Evolutionary conservation across 1,140 invertebrate species (phyloP), one percentile per base, ranked within the genome.

Genomic region (Forficula auricularia): DNA sequence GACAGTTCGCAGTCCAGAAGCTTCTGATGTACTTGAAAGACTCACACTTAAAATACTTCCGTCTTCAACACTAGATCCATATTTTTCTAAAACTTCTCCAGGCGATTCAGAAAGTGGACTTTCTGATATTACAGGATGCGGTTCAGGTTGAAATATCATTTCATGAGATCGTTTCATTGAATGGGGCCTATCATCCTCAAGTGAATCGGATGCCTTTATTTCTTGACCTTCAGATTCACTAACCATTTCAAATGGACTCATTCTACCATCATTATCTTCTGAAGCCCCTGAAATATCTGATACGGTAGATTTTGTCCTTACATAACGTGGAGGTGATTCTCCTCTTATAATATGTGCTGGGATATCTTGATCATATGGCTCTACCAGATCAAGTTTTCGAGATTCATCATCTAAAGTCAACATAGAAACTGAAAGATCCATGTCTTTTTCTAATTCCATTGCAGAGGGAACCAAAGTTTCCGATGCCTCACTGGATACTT

Each of bases 381-480:
- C 68, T 53, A 65, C 60, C 43, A 65, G 52, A 33, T 56, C 43
- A 27, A 40, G 41, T 42, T 40, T 35, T 39, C 38, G 36, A 16
- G 22, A 27, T 6, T 27, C 22, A 27, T 27, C 22, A 3, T 58
- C 55, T 20, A 48, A 35, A 20, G 52, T 48, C 14, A 48, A 49
- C 16, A 44, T 52, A 43, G 52, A 51, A 38, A 40, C 30, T 27
- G 54, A 49, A 14, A 48, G 46, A 16, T 59, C 56, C 45, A 57
- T 54, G 40, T 62, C 59, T 42, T 55, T 56, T 45, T 68, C 67
- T 13, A 66, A 48, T 53, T 72, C 68, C 48, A 66, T 57, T 8
- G 61, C 64, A 9, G 85, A 88, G 6, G 84, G 78, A 10, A 92
- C 78, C 27, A 92, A 57, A 4, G 88, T 92, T 65, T 91, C 88